Conservation (phyloP, 2,797 vertebrate genomes). For the Notoglanidium macrostoma region DNA sequence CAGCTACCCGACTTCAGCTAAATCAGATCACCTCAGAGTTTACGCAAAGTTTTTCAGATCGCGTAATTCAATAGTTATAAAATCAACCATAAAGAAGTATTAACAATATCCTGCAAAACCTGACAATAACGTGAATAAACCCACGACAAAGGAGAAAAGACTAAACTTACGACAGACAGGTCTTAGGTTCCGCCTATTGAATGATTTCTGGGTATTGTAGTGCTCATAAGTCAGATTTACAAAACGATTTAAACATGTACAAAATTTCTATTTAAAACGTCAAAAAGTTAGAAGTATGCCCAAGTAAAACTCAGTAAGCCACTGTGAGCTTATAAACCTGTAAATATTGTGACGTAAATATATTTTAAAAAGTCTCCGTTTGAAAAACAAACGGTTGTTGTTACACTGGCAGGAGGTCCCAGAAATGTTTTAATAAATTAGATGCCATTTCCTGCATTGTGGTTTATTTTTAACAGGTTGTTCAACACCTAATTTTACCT, state of each 20-base stretch:
- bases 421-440: too few species aligned
- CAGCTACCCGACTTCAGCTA: not conserved
- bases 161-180: slow-evolving; percentile 50
- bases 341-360: too few species aligned
- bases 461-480: too few species aligned
- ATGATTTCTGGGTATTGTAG: slow-evolving; percentile 56
- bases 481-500: too few species aligned
- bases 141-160: slow-evolving; percentile 26
- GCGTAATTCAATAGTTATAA: not conserved
- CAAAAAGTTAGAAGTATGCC: not conserved
- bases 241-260: not conserved
- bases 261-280: not conserved
- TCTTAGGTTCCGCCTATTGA: slow-evolving; percentile 29
- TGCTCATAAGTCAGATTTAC: not conserved
- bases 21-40: slow-evolving; percentile 1
- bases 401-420: too few species aligned
- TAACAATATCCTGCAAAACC: not conserved
- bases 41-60: not conserved
- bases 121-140: not conserved
- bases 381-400: too few species aligned
- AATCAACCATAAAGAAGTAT: not conserved
- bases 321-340: not conserved
- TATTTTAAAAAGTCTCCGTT: too few species aligned
- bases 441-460: too few species aligned
- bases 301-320: not conserved